Percentiles rank a stretch among this genome's conserved stretches.
Conservation (phyloP, 2,888 invertebrate species). For the Drosophila ezoana region DNA sequence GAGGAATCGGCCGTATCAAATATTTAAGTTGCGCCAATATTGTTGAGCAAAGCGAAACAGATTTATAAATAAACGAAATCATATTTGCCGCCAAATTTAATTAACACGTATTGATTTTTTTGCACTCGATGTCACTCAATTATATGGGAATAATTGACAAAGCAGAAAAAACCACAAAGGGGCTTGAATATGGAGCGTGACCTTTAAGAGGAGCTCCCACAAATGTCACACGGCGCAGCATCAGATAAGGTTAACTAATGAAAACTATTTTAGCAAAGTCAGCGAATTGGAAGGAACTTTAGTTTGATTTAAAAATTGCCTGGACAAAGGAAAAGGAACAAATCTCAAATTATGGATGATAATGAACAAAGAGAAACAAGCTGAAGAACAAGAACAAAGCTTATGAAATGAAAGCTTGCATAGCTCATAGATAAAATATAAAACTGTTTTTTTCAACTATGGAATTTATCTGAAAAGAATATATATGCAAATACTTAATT, state of each 20-base stretch:
- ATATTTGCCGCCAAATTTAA: constrained; percentile 60
- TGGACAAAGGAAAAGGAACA: not conserved
- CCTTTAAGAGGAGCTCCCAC: constrained; percentile 32
- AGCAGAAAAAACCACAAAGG: not conserved
- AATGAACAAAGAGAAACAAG: not conserved
- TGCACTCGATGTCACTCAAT: constrained; percentile 45
- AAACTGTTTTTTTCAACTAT: not conserved
- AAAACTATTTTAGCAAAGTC: not conserved
- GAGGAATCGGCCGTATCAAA: constrained; percentile 10
- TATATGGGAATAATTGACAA: constrained; percentile 47
- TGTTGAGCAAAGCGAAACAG: constrained; percentile 15
- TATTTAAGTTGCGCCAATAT: constrained; percentile 24
- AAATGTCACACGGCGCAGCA: constrained; percentile 16
- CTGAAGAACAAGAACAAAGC: not conserved
- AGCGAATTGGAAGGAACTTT: constrained; percentile 8
- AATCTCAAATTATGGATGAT: not conserved
- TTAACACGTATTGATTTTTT: constrained; percentile 72
- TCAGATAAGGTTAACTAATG: not conserved
- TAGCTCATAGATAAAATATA: not conserved
- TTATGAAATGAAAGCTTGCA: not conserved
- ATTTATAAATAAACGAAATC: constrained; percentile 33
- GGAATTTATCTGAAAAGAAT: no score
- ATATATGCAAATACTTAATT: no score
- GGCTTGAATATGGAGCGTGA: constrained; percentile 31
- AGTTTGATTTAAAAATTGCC: no score